phyloP scores from a whole-genome alignment of 1,140 invertebrate species.

The Brachionus rubens region DNA sequence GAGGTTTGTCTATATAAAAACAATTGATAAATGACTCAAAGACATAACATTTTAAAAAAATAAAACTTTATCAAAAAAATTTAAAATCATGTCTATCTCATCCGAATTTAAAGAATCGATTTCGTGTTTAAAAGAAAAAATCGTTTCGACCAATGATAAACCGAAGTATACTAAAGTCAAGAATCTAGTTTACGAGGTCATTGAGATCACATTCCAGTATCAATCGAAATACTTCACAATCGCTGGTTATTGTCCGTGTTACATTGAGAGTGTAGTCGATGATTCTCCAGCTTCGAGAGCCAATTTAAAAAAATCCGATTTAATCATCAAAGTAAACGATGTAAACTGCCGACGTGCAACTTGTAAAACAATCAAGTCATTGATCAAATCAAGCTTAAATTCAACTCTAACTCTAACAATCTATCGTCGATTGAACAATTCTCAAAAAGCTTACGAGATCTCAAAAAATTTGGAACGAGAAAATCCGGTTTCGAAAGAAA shows the following conservation, averaged over 20 bases:
- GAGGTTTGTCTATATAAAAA: too few species aligned
- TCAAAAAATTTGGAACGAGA: not conserved
- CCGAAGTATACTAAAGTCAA: not conserved
- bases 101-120: too few species aligned
- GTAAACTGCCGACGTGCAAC: constrained; percentile 6
- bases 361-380: not conserved
- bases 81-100: too few species aligned
- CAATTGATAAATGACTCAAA: too few species aligned
- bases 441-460: not conserved
- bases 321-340: constrained; percentile 19
- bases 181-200: constrained; percentile 3
- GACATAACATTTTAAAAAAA: too few species aligned
- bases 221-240: not conserved
- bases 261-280: not conserved
- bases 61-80: too few species aligned
- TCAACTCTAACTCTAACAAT: not conserved
- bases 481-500: not conserved
- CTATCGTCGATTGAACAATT: not conserved
- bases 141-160: not conserved
- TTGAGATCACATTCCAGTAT: not conserved
- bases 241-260: constrained; percentile 14
- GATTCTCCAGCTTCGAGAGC: not conserved
- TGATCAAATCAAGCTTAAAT: not conserved
- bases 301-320: not conserved
- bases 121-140: not conserved